phyloP scores from a whole-genome alignment of 2,113 vertebrate species.

The Setophaga coronata region DNA sequence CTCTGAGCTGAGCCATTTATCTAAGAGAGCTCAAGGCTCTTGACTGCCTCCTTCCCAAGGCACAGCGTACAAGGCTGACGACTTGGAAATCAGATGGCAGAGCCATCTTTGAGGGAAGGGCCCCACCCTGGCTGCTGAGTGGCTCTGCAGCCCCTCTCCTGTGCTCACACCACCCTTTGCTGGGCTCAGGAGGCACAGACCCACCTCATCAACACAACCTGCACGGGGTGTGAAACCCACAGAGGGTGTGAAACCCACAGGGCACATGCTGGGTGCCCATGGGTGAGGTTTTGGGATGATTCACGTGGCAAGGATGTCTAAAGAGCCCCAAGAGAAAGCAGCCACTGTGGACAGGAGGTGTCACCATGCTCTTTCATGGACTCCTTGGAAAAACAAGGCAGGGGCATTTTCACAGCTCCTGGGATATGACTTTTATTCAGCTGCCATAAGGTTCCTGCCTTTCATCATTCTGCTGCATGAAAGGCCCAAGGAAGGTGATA shows the following conservation, averaged over 20 bases:
- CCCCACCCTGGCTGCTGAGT: background rate
- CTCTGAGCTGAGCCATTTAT: conserved; percentile 5
- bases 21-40: background rate
- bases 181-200: background rate
- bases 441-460: background rate
- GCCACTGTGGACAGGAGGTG: background rate
- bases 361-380: background rate
- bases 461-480: background rate
- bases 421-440: background rate
- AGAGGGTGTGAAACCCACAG: background rate
- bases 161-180: background rate
- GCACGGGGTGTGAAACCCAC: background rate
- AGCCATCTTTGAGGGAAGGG: background rate
- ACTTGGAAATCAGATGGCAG: background rate
- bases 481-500: background rate
- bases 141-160: background rate
- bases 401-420: background rate
- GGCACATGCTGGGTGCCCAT: background rate
- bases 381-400: background rate
- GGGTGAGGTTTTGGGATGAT: background rate
- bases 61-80: background rate
- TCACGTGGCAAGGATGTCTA: background rate
- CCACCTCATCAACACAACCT: background rate
- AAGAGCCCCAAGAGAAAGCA: background rate
- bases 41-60: background rate